Evolutionary conservation across 2,888 invertebrate species (phyloP), one percentile per base, ranked within the genome.

Genomic region (Chrysolina haemoptera): DNA sequence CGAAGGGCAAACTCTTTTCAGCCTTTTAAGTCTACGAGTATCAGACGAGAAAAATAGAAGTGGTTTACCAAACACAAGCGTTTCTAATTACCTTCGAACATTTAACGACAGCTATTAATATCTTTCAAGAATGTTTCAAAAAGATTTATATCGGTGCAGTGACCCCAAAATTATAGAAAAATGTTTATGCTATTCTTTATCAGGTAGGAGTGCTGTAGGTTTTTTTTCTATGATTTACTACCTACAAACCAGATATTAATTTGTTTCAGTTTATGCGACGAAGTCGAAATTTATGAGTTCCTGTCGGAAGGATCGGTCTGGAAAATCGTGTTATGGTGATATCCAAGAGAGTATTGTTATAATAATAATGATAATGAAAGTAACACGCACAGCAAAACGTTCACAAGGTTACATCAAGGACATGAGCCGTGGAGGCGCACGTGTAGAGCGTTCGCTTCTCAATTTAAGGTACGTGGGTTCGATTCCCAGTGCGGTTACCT

Each of bases 31-130:
- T 22, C 14, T 65, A 40, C n/a, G 41, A 35, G 63, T 53, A 63
- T 41, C 68, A 64, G 59, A 73, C n/a, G 73, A 69, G 63, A 69
- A 62, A 73, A 73, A 59, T 68, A 22, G 65, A 69, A 62, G 65
- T 59, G 40, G 43, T 35, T 63, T 40, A 46, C 63, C 53, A 63
- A 63, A 70, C 70, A 70, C 68, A 74, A 74, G 70, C 67, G 74
- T 70, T 74, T 74, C 68, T 70, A 74, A 74, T 74, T 68, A 74
- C 68, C 53, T 70, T 68, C 70, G 64, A 70, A 74, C 70, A 68
- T 70, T 74, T 74, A 68, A 70, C 74, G 63, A 64, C 67, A 27
- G 18, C 74, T 68, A 70, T 74, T 74, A 74, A 70, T 68, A 70
- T 68, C 63, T 64, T 43, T 55, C 64, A 68, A 70, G 16, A 55